Evolutionary conservation across 2,113 vertebrate genomes (phyloP).

Genomic region (Phalacrocorax aristotelis): DNA sequence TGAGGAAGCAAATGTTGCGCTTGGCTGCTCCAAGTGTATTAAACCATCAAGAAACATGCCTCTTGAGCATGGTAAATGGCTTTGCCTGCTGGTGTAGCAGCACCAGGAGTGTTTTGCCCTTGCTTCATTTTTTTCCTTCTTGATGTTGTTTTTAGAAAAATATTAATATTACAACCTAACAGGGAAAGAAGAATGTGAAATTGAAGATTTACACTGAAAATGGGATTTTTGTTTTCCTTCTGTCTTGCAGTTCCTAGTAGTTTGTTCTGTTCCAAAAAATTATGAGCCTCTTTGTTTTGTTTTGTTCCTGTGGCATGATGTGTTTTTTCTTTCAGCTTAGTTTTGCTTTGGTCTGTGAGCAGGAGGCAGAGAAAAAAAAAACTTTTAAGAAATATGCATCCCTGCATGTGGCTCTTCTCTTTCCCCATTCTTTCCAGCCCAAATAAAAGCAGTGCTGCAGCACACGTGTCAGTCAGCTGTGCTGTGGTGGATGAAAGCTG

Average conservation of each 20-base stretch:
- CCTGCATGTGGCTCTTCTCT: background rate
- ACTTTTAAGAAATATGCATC: background rate
- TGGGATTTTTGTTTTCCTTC: background rate
- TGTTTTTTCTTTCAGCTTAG: background rate
- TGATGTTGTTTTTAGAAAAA: background rate
- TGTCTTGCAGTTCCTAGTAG: background rate
- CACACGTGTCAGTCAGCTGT: fast-evolving
- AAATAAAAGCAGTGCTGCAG: background rate
- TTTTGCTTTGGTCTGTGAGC: background rate
- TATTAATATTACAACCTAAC: background rate
- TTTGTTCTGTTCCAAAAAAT: background rate
- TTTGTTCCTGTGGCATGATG: background rate
- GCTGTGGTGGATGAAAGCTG: background rate
- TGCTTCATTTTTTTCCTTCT: background rate
- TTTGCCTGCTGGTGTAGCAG: background rate
- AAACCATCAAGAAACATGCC: background rate
- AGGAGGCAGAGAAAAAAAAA: background rate
- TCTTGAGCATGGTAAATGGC: background rate
- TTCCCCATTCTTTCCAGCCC: background rate
- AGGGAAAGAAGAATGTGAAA: background rate
- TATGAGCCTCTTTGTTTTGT: background rate
- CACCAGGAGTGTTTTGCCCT: background rate
- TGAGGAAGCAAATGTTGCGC: background rate
- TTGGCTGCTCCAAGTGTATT: background rate
- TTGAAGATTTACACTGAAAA: background rate